phyloP scores from a whole-genome alignment of 2,113 vertebrate genomes.

The Pica pica region DNA sequence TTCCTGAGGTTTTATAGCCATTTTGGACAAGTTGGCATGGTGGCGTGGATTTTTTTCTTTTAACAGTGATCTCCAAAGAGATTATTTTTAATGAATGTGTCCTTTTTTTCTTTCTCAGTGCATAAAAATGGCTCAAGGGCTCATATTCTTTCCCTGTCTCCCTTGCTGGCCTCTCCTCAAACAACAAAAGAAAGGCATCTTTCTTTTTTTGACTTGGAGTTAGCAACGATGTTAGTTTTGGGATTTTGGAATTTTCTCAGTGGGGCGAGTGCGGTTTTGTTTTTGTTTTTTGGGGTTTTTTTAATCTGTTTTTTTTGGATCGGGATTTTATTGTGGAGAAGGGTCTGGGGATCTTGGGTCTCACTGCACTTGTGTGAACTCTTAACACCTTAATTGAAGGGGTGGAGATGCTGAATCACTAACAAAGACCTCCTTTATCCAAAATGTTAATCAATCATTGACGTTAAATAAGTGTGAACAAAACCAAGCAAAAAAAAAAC shows the following conservation, averaged over 20 bases:
- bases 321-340: background rate
- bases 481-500: conserved; percentile 46
- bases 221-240: conserved; percentile 12
- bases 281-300: background rate
- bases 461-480: conserved; percentile 67
- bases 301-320: background rate
- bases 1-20: background rate
- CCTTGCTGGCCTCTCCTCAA: conserved; percentile 42
- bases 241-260: conserved; percentile 3
- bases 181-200: conserved; percentile 58
- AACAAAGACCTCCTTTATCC: conserved; percentile 65
- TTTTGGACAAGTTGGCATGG: background rate
- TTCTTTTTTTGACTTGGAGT: conserved; percentile 23
- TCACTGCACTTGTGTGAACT: conserved; percentile 58
- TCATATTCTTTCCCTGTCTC: conserved; percentile 39
- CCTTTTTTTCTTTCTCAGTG: conserved; percentile 20
- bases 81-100: conserved; percentile 55
- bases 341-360: conserved; percentile 11
- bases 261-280: background rate
- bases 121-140: conserved; percentile 53
- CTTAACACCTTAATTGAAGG: conserved; percentile 68
- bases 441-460: conserved; percentile 68
- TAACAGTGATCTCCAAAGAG: background rate
- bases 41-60: background rate
- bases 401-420: conserved; percentile 59